Percentiles rank a stretch among this genome's conserved stretches.
Evolutionary conservation across 2,888 invertebrate species (phyloP).

Genomic region (Brenthis daphne): DNA sequence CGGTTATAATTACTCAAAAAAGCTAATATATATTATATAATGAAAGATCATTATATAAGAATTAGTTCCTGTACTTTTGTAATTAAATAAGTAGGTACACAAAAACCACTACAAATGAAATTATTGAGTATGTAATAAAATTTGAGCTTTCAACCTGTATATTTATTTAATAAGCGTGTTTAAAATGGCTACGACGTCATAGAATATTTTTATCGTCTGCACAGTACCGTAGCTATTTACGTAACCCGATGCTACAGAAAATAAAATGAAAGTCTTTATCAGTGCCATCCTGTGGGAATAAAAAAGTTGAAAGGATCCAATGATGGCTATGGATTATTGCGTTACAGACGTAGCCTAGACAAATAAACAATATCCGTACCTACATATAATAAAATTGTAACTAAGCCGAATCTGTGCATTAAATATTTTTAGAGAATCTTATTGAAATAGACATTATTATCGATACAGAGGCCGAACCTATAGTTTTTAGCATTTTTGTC

Average conservation of each 20-base stretch:
- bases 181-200: background rate
- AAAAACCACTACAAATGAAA: no score
- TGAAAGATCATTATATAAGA: no score
- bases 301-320: slow-evolving; percentile 7
- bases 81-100: no score
- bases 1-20: no score
- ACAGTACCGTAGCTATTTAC: slow-evolving; percentile 22
- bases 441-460: no score
- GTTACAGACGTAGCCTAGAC: slow-evolving; percentile 8
- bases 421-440: no score
- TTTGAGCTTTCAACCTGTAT: background rate
- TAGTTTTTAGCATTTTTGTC: no score
- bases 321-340: slow-evolving; percentile 5
- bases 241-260: slow-evolving; percentile 32
- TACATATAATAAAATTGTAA: no score
- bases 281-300: background rate
- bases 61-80: no score
- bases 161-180: background rate
- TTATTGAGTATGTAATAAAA: background rate
- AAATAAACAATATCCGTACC: background rate
- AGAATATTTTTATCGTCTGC: background rate
- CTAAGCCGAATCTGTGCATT: no score
- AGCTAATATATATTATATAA: no score
- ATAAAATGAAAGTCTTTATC: slow-evolving; percentile 17
- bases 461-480: no score